Percentiles rank a stretch among this genome's conserved stretches.
phyloP scores from a whole-genome alignment of 92 coral and sea anemone species.

The Umimayanthus kanabou region DNA sequence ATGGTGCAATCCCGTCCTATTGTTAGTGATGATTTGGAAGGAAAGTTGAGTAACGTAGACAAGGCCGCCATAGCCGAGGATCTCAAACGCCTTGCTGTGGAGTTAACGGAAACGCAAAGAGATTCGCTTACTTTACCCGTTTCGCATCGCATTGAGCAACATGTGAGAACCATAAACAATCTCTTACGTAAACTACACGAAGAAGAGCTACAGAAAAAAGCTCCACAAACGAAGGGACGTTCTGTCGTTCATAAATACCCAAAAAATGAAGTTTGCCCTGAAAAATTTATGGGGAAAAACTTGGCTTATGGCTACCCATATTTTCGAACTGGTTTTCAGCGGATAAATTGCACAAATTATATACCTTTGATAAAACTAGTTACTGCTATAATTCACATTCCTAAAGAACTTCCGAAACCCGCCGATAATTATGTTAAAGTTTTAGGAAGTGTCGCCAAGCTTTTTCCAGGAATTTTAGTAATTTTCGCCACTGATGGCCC shows the following conservation, averaged over 20 bases:
- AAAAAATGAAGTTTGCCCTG: constrained; percentile 87
- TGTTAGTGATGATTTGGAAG: constrained; percentile 16
- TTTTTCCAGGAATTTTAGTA: constrained; percentile 65
- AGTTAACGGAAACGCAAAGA: constrained; percentile 63
- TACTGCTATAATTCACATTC: constrained; percentile 63
- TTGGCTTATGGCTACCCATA: constrained; percentile 90
- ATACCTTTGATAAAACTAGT: constrained; percentile 68
- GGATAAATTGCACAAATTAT: constrained; percentile 70
- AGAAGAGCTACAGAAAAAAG: constrained; percentile 29
- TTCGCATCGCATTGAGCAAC: constrained; percentile 66
- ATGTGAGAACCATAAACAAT: constrained; percentile 50
- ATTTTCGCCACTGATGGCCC: constrained; percentile 45
- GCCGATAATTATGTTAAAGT: constrained; percentile 37
- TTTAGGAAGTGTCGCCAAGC: constrained; percentile 47
- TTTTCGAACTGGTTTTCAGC: constrained; percentile 85
- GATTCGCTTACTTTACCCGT: constrained; percentile 40
- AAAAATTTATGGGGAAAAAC: constrained; percentile 73
- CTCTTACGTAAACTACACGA: constrained; percentile 54
- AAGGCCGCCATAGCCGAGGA: constrained; percentile 39
- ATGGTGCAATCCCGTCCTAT: not conserved
- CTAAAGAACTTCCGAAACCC: constrained; percentile 44
- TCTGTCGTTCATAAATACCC: not conserved
- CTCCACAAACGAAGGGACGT: constrained; percentile 4
- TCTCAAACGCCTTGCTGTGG: constrained; percentile 58
- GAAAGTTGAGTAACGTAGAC: constrained; percentile 32